Percentiles rank a stretch among this genome's conserved stretches.
These are phyloP conservation scores for Drosophila crucigera DNA, from an alignment of 2,888 invertebrate genomes.

Conservation along the genomic window DNA sequence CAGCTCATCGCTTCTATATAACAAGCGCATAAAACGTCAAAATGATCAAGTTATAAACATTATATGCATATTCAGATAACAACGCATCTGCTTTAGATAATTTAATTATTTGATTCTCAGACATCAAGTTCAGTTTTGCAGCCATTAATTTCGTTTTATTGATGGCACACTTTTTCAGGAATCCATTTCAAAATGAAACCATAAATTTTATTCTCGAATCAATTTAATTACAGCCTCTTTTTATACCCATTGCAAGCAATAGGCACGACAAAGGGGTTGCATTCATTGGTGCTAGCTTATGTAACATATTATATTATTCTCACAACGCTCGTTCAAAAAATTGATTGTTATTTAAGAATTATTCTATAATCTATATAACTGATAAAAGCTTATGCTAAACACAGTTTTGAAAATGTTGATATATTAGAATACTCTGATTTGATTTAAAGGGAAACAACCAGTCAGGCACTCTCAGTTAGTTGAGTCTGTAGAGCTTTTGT, in stretches of 20 bases:
- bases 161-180: conserved; percentile 48
- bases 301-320: background rate
- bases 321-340: background rate
- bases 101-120: conserved; percentile 38
- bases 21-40: conserved; percentile 41
- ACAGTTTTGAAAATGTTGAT: background rate
- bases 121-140: conserved; percentile 33
- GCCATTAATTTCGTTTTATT: conserved; percentile 54
- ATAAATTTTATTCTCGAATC: conserved; percentile 24
- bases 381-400: background rate
- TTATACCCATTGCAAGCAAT: conserved; percentile 12
- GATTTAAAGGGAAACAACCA: conserved; percentile 5
- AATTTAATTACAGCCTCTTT: conserved; percentile 12
- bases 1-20: conserved; percentile 17
- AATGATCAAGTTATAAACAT: conserved; percentile 55
- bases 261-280: background rate
- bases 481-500: background rate
- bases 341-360: background rate
- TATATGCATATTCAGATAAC: conserved; percentile 31
- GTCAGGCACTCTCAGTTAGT: background rate
- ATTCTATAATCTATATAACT: background rate
- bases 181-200: conserved; percentile 41
- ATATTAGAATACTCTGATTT: background rate
- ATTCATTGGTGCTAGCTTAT: background rate
- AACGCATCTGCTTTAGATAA: conserved; percentile 25